Percentiles rank a stretch among this genome's conserved stretches.
Conservation (phyloP, 2,797 vertebrate genomes). For the Anabacerthia variegaticeps region DNA sequence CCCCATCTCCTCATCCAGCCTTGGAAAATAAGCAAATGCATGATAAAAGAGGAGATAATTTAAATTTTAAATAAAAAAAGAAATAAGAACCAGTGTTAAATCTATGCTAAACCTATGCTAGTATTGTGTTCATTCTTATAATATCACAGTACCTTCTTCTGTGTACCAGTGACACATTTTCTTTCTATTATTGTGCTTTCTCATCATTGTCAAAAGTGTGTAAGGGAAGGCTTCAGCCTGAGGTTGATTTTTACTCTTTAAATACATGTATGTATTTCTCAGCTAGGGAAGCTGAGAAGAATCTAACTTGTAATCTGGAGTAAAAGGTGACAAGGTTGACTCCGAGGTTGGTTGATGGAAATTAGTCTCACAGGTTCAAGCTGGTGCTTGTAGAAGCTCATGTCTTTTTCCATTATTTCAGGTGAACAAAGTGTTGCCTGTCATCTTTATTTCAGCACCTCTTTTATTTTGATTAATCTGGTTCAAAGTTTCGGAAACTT, state of each 20-base stretch:
- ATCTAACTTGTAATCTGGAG: background rate
- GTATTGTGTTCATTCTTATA: background rate
- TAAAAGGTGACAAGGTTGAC: background rate
- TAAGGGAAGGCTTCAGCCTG: background rate
- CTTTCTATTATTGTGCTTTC: background rate
- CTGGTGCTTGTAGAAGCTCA: background rate
- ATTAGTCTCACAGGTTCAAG: background rate
- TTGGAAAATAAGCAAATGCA: background rate
- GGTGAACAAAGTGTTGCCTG: background rate
- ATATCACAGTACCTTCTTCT: background rate
- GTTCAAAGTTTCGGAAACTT: background rate
- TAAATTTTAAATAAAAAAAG: background rate
- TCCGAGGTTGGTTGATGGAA: background rate
- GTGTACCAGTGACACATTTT: background rate
- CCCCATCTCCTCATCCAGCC: background rate
- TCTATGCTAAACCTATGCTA: background rate
- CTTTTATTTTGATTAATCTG: background rate
- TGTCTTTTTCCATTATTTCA: slow-evolving; percentile 12
- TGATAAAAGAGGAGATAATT: background rate
- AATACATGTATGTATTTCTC: background rate
- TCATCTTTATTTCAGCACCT: background rate
- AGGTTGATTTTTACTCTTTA: background rate
- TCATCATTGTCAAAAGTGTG: background rate
- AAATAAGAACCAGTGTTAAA: background rate
- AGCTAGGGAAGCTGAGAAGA: background rate